Percentiles rank a stretch among this genome's conserved stretches.
These are phyloP conservation scores for Melanostoma mellinum DNA, from an alignment of 2,888 invertebrate genomes.

Conservation along the genomic window DNA sequence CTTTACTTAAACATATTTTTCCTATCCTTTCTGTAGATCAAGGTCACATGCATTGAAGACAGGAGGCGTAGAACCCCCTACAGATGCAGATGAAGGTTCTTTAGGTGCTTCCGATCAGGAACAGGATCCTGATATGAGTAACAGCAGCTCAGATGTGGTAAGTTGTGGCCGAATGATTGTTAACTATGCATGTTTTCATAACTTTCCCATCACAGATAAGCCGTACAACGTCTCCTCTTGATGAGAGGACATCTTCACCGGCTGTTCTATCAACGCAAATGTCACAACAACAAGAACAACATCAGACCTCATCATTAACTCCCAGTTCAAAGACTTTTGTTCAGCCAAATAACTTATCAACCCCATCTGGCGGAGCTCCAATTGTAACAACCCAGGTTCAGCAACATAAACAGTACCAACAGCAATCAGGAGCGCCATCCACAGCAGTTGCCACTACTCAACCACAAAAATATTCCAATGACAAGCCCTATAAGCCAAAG, in stretches of 20 bases:
- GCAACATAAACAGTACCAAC: slow-evolving; percentile 58
- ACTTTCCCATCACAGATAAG: slow-evolving; percentile 76
- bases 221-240: slow-evolving; percentile 80
- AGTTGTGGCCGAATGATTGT: slow-evolving; percentile 50
- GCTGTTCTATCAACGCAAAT: slow-evolving; percentile 52
- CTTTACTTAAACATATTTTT: background rate
- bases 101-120: slow-evolving; percentile 85
- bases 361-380: slow-evolving; percentile 78
- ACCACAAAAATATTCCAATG: slow-evolving; percentile 81
- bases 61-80: slow-evolving; percentile 84
- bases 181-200: background rate
- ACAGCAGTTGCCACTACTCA: slow-evolving; percentile 14
- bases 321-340: slow-evolving; percentile 77
- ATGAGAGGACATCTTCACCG: slow-evolving; percentile 77
- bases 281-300: slow-evolving; percentile 40
- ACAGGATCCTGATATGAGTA: slow-evolving; percentile 82
- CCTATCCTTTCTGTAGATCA: slow-evolving; percentile 82
- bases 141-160: slow-evolving; percentile 81
- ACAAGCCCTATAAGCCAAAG: slow-evolving; percentile 88
- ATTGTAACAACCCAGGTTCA: slow-evolving; percentile 66
- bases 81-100: slow-evolving; percentile 85
- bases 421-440: slow-evolving; percentile 64
- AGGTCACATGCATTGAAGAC: slow-evolving; percentile 87
- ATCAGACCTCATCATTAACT: slow-evolving; percentile 75
- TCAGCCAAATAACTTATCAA: slow-evolving; percentile 75